Conservation (phyloP, 2,888 invertebrate genomes). For the Exephanes ischioxanthus region DNA sequence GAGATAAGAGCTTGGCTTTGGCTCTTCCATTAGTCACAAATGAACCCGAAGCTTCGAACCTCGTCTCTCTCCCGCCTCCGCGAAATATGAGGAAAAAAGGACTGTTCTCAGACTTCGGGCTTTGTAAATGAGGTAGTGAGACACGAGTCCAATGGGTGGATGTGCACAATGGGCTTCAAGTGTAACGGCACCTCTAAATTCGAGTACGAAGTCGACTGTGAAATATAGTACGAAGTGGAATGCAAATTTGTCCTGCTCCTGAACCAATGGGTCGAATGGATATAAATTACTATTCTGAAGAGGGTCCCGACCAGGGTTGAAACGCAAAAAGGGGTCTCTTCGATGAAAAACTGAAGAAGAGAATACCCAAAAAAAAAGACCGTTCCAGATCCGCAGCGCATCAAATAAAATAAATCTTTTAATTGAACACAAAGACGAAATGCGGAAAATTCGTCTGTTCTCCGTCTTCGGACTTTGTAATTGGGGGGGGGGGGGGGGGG, state of each 20-base stretch:
- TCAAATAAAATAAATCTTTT: background rate
- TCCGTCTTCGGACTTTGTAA: no score
- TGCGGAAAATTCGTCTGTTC: no score
- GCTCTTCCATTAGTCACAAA: conserved; percentile 62
- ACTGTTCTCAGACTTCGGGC: background rate
- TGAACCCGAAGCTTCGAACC: conserved; percentile 40
- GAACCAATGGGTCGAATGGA: background rate
- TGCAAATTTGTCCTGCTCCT: background rate
- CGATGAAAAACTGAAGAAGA: no score
- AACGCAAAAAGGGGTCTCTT: no score
- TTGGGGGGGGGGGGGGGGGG: background rate
- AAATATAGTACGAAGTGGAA: no score
- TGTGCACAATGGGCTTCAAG: background rate
- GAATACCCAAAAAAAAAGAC: no score
- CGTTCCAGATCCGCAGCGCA: no score
- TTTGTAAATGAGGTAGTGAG: background rate
- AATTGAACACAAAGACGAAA: background rate
- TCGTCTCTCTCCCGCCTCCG: conserved; percentile 5
- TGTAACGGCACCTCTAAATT: no score
- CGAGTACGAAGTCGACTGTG: no score
- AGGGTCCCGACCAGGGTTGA: no score
- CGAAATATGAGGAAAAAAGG: conserved; percentile 1
- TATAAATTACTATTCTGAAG: background rate
- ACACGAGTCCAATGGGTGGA: background rate
- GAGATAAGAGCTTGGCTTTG: conserved; percentile 50